A percentile compares a stretch with the other conserved stretches of the same genome.
Conservation (phyloP, 1,140 invertebrate species). For the Neodiprion pinetum region DNA sequence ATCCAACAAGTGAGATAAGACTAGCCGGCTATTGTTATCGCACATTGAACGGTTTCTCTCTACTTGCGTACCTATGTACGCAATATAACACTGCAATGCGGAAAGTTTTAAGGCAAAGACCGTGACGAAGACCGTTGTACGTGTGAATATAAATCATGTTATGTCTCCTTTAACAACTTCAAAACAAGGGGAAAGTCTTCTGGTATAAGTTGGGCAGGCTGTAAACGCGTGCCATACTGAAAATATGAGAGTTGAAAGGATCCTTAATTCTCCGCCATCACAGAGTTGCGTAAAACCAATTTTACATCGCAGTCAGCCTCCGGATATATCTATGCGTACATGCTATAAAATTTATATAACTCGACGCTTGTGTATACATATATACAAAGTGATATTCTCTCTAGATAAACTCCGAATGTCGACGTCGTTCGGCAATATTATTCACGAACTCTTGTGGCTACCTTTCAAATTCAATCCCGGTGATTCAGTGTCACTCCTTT, state of each 20-base stretch:
- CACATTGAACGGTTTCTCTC: neutral
- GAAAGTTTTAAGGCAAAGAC: neutral
- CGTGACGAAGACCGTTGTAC: neutral
- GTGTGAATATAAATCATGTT: neutral
- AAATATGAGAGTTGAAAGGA: neutral
- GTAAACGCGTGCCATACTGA: neutral
- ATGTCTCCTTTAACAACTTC: neutral
- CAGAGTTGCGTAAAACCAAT: neutral
- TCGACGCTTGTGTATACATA: too few relatives aligned
- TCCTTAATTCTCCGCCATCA: neutral
- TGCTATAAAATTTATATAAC: too few relatives aligned
- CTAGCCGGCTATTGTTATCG: neutral
- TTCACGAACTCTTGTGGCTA: neutral
- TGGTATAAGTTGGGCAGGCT: too few relatives aligned
- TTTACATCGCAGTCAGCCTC: too few relatives aligned
- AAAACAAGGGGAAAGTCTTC: neutral
- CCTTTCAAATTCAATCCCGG: constrained; percentile 2
- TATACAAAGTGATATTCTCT: too few relatives aligned
- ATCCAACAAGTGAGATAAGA: neutral
- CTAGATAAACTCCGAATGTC: too few relatives aligned
- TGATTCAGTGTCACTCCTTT: neutral
- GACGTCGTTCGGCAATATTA: too few relatives aligned
- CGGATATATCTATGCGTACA: too few relatives aligned
- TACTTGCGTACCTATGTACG: neutral
- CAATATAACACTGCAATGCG: neutral